Percentiles rank a stretch among this genome's conserved stretches.
Conservation (phyloP, 1,140 invertebrate genomes). For the Apis dorsata region DNA sequence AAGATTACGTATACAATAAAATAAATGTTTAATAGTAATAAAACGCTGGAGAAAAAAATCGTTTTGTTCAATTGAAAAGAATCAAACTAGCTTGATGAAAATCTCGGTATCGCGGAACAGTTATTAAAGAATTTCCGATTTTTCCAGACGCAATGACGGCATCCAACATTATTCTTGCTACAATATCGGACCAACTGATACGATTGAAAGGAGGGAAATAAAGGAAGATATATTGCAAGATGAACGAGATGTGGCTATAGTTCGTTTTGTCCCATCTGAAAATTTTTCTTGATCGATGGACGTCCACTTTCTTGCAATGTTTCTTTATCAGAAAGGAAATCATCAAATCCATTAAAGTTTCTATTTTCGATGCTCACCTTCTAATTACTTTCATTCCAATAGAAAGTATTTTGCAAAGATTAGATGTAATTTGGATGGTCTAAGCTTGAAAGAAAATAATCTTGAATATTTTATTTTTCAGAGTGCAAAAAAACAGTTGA, state of each 20-base stretch:
- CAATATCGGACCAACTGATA: constrained; percentile 6
- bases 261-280: background rate
- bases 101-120: background rate
- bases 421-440: too few relatives aligned
- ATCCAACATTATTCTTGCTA: constrained; percentile 13
- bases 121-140: constrained; percentile 19
- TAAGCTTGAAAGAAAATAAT: background rate
- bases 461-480: background rate
- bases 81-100: background rate
- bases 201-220: constrained; percentile 36
- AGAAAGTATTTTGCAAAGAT: too few relatives aligned
- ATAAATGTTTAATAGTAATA: too few relatives aligned
- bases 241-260: background rate
- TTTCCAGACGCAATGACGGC: background rate
- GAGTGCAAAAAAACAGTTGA: background rate
- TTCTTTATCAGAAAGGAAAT: background rate
- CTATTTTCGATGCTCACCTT: background rate
- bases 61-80: too few relatives aligned
- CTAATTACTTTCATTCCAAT: too few relatives aligned
- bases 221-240: constrained; percentile 17
- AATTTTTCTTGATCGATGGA: constrained; percentile 22
- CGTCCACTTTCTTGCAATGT: background rate
- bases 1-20: too few relatives aligned
- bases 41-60: too few relatives aligned
- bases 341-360: background rate